Evolutionary conservation across 92 coral and sea anemone species (phyloP).

Genomic region (Blastomussa wellsi): DNA sequence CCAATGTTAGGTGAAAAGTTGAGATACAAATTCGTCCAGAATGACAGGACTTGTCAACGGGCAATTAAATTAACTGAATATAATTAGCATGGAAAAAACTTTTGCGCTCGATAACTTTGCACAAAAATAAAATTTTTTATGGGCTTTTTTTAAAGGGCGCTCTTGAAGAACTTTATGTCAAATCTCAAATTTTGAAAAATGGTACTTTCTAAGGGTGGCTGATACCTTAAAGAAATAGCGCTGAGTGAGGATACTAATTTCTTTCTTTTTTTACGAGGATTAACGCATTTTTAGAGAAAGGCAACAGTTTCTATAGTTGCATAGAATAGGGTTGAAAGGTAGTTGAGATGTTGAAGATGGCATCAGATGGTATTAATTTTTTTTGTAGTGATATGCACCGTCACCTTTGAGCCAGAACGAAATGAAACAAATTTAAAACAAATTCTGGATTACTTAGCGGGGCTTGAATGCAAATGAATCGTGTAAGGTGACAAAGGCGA

Average conservation of each 20-base stretch:
- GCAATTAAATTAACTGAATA: no score
- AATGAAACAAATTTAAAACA: no score
- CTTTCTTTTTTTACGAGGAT: neutral
- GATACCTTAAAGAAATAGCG: neutral
- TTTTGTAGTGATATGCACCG: neutral
- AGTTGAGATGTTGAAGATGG: neutral
- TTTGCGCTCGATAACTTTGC: no score
- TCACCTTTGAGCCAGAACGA: neutral
- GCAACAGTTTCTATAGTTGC: neutral
- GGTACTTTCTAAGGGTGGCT: neutral
- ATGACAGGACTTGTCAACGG: no score
- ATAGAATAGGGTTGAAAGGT: neutral
- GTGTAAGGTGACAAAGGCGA: neutral
- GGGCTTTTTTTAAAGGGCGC: no score
- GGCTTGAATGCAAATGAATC: neutral
- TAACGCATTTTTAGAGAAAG: neutral
- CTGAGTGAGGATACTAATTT: neutral
- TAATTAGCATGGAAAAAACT: no score
- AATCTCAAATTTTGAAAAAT: no score
- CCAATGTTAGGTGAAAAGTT: no score
- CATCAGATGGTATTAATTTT: neutral
- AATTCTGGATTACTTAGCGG: no score
- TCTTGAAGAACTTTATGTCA: no score
- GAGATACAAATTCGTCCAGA: no score
- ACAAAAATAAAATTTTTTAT: no score